These are phyloP conservation scores for Epinotia bilunana DNA, from an alignment of 2,888 invertebrate genomes.

Conservation along the genomic window DNA sequence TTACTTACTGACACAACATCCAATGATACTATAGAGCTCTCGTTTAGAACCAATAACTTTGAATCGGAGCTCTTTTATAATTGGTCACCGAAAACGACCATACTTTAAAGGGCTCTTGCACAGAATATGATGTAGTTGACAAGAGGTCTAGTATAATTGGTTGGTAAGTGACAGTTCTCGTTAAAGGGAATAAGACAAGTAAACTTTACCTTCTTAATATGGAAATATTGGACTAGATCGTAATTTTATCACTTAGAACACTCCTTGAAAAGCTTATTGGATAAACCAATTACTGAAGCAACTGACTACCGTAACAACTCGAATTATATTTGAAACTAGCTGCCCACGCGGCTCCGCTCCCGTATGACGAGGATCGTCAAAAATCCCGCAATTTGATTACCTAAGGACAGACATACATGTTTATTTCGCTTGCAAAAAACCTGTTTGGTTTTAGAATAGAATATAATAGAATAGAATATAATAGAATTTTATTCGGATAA, in stretches of 20 bases:
- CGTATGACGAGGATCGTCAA: too few relatives aligned
- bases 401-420: too few relatives aligned
- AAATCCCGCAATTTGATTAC: too few relatives aligned
- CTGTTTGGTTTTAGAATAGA: too few relatives aligned
- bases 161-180: conserved; percentile 20
- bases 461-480: too few relatives aligned
- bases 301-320: too few relatives aligned
- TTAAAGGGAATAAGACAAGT: conserved; percentile 15
- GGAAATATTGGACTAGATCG: conserved; percentile 20
- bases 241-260: conserved; percentile 16
- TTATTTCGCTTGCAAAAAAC: not conserved
- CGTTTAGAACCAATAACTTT: not conserved
- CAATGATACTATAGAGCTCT: not conserved
- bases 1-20: conserved; percentile 12
- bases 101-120: conserved; percentile 5
- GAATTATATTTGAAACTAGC: too few relatives aligned
- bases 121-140: not conserved
- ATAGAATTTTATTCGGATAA: too few relatives aligned
- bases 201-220: conserved; percentile 28
- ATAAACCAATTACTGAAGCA: not conserved
- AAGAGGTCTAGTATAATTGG: conserved; percentile 10
- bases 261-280: conserved; percentile 2
- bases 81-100: not conserved
- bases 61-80: not conserved
- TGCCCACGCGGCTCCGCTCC: too few relatives aligned